Conservation (phyloP, 2,888 invertebrate species). For the Himalopsyche kuldschensis region DNA sequence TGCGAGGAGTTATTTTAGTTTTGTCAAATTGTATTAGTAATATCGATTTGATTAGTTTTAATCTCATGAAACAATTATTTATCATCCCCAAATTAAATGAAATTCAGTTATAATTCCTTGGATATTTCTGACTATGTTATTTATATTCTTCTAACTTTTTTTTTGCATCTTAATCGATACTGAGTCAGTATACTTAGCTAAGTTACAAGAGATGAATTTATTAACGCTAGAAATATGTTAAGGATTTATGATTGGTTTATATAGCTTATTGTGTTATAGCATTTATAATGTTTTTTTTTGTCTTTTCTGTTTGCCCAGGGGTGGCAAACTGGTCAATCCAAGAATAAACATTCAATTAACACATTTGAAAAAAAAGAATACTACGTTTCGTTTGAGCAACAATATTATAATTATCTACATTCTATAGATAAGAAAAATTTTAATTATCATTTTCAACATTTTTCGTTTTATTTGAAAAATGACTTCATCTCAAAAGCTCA, state of each 20-base stretch:
- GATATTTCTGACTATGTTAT: neutral
- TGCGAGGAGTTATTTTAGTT: neutral
- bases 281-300: neutral
- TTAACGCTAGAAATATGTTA: neutral
- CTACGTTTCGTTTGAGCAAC: too few relatives aligned
- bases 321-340: neutral
- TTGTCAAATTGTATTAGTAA: neutral
- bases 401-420: too few relatives aligned
- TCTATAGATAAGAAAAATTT: too few relatives aligned
- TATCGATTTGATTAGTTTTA: neutral
- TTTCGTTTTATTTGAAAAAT: too few relatives aligned
- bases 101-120: neutral
- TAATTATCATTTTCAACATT: too few relatives aligned
- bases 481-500: too few relatives aligned
- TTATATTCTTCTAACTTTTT: neutral
- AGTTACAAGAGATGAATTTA: too few relatives aligned
- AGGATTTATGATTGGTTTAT: neutral
- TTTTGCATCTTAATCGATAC: neutral
- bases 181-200: neutral
- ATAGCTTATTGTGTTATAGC: neutral
- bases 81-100: neutral
- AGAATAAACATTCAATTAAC: neutral
- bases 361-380: too few relatives aligned
- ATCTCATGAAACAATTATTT: neutral
- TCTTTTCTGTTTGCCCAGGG: neutral